Evolutionary conservation across 2,113 vertebrate species (phyloP).

Genomic region (Pelusios castaneus): DNA sequence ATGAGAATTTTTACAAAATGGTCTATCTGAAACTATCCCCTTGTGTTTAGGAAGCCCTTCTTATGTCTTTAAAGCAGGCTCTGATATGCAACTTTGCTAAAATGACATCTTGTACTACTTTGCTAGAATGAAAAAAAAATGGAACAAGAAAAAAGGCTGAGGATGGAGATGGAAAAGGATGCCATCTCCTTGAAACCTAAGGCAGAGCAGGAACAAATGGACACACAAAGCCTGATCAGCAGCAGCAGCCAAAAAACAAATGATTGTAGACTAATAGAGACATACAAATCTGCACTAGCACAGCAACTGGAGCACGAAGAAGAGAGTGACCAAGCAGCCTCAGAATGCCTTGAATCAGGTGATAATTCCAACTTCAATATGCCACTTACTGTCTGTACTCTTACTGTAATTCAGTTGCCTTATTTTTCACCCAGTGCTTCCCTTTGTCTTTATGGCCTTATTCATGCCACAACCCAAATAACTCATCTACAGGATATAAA

Average conservation of each 20-base stretch:
- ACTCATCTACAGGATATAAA: not conserved
- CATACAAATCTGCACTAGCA: constrained; percentile 63
- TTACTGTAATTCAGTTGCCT: not conserved
- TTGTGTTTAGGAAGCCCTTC: fast-evolving
- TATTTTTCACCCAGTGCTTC: not conserved
- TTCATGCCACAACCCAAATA: fast-evolving
- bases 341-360: constrained; percentile 82
- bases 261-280: constrained; percentile 50
- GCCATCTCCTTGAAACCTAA: not conserved
- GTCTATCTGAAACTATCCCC: not conserved
- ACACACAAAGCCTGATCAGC: constrained; percentile 48
- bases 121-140: constrained; percentile 85
- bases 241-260: constrained; percentile 59
- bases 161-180: constrained; percentile 54
- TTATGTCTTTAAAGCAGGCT: not conserved
- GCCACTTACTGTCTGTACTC: not conserved
- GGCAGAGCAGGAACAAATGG: constrained; percentile 52
- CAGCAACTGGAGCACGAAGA: constrained; percentile 78
- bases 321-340: constrained; percentile 74
- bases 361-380: constrained; percentile 7
- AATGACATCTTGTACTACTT: constrained; percentile 6
- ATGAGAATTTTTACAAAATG: not conserved
- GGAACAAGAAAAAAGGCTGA: constrained; percentile 79
- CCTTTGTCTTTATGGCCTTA: not conserved
- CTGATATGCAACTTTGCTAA: not conserved